phyloP scores from a whole-genome alignment of 2,888 invertebrate genomes.

The Lobophora halterata region DNA sequence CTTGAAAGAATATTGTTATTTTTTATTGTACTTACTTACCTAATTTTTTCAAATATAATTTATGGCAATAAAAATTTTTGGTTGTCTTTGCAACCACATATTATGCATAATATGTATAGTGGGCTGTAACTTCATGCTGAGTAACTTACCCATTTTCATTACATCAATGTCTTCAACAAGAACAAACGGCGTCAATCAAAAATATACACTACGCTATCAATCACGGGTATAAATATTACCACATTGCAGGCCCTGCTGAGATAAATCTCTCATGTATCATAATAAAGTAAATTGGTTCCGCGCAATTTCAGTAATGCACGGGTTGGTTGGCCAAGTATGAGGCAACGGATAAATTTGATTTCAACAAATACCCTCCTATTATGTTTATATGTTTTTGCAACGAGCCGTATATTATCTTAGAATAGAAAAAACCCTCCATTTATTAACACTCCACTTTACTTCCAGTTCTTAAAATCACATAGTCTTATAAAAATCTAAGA shows the following conservation, averaged over 20 bases:
- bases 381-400: conserved; percentile 16
- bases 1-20: no score
- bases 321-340: conserved; percentile 59
- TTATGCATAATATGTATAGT: no score
- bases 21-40: background rate
- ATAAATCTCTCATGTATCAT: conserved; percentile 52
- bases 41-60: background rate
- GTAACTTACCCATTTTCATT: no score
- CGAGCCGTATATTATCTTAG: conserved; percentile 1
- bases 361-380: conserved; percentile 39
- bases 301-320: conserved; percentile 75
- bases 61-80: background rate
- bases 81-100: no score
- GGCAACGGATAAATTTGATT: conserved; percentile 56
- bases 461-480: no score
- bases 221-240: conserved; percentile 43
- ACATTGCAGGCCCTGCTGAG: conserved; percentile 48
- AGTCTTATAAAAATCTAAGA: no score
- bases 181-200: conserved; percentile 17
- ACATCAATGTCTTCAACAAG: background rate
- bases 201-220: conserved; percentile 21
- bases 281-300: conserved; percentile 71
- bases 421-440: no score
- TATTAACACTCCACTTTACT: no score
- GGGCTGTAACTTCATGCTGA: no score